Base-by-base conservation (phyloP, 1,140 invertebrate species). In the Maconellicoccus hirsutus region DNA sequence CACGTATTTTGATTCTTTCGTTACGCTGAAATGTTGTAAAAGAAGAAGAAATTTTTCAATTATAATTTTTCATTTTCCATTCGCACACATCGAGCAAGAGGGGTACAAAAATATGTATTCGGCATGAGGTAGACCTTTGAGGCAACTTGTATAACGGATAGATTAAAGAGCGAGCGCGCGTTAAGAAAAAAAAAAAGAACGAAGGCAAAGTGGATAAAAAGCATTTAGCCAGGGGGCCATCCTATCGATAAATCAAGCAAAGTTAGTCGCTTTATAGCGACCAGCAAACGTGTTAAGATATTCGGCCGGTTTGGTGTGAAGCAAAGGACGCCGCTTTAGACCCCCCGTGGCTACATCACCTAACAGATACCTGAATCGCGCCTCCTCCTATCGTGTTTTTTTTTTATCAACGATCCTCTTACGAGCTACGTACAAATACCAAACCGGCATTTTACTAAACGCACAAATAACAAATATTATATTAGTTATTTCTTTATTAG, bases 291-390 rank as follows among this genome's bases (percentile, higher is more conserved):
- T 66, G 61, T 66, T 66, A 66, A 66, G 61, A 66, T 66, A 66
- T 23, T 66, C 61, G 61, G 61, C 61, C 61, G 61, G 61, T 66
- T 66, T 66, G 61, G 61, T 66, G 61, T 66, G 61, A 66, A 66
- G 61, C 25, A 66, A 66, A 66, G 61, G 61, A 66, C 25, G 61
- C 61, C 61, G 61, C 61, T 26, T 66, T 66, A 23, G 61, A 66
- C 61, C 61, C 61, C 61, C 61, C 61, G 61, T 66, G 61, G 61
- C 61, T 66, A 66, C 61, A 66, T 66, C 61, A 66, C 61, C 61
- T 26, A 22, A 59, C 16, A 59, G 21, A 12, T 33, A 33, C 29
- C 29, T 33, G 29, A 12, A 33, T 12, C 29, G 29, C 29, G 29
- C 29, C 3, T n/a, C n/a, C n/a, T n/a, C n/a, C 29, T 33, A 33